phyloP scores from a whole-genome alignment of 2,888 invertebrate species.

The Lithophane leautieri region DNA sequence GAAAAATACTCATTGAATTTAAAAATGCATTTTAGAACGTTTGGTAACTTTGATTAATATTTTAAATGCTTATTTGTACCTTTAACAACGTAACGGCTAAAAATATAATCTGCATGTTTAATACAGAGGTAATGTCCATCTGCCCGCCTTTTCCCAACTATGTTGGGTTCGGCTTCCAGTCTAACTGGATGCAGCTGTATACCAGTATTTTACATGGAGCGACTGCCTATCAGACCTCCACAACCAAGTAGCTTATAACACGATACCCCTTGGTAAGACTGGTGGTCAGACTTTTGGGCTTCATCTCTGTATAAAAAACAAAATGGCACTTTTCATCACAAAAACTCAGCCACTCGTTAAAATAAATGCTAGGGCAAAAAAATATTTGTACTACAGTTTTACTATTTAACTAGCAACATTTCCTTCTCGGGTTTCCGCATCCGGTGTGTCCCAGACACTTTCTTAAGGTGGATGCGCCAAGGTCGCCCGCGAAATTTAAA shows the following conservation, averaged over 20 bases:
- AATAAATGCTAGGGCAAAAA: not conserved
- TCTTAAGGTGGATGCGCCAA: too few relatives aligned
- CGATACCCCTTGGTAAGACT: not conserved
- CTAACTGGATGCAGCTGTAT: too few relatives aligned
- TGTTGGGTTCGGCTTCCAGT: not conserved
- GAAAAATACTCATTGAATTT: conserved; percentile 6
- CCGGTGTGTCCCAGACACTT: too few relatives aligned
- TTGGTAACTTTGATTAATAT: conserved; percentile 9
- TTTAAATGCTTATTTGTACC: conserved; percentile 24
- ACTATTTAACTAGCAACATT: not conserved
- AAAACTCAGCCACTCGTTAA: not conserved
- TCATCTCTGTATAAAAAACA: not conserved
- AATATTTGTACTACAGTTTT: conserved; percentile 11
- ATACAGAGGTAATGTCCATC: not conserved
- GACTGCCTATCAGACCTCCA: not conserved
- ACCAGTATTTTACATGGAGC: not conserved
- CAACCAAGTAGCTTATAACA: not conserved
- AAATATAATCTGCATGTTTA: conserved; percentile 8
- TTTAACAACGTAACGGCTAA: not conserved
- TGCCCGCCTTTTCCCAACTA: not conserved
- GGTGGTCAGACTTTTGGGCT: not conserved
- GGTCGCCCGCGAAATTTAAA: too few relatives aligned
- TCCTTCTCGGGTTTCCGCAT: too few relatives aligned
- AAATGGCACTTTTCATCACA: conserved; percentile 37
- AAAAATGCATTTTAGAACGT: conserved; percentile 1